phyloP scores from a whole-genome alignment of 92 coral and sea anemone species.

The Palythoa caribaeorum region DNA sequence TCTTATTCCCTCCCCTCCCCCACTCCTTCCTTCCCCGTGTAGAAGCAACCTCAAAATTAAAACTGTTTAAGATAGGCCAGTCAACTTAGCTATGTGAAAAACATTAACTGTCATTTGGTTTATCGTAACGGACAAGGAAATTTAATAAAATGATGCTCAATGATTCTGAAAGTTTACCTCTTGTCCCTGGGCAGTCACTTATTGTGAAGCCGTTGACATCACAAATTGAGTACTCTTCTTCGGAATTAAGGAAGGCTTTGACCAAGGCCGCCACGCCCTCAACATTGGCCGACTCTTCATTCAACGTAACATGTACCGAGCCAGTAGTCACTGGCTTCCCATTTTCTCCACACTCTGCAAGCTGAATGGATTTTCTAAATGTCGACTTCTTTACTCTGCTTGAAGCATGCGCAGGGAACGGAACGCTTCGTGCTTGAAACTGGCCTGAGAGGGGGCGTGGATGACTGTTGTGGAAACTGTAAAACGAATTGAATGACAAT shows the following conservation, averaged over 20 bases:
- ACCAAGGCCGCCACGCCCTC: constrained; percentile 19
- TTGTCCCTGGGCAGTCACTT: constrained; percentile 30
- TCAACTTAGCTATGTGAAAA: background rate
- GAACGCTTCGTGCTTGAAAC: background rate
- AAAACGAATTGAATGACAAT: constrained; percentile 7
- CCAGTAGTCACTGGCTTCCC: constrained; percentile 21
- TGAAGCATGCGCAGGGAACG: constrained; percentile 12
- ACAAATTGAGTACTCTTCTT: constrained; percentile 22
- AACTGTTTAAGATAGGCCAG: background rate
- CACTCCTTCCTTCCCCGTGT: background rate
- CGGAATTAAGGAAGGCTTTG: constrained; percentile 19
- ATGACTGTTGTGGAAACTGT: background rate
- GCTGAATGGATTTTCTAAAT: constrained; percentile 18
- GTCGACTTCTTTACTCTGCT: constrained; percentile 5
- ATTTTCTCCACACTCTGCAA: constrained; percentile 16
- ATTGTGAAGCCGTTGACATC: constrained; percentile 38
- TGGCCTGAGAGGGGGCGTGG: constrained; percentile 35
- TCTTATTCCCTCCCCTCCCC: background rate
- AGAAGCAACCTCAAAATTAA: background rate
- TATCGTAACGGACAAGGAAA: background rate
- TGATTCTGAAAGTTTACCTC: constrained; percentile 13
- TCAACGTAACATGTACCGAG: constrained; percentile 14
- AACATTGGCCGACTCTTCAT: constrained; percentile 30
- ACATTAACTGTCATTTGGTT: constrained; percentile 1
- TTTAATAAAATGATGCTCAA: background rate